Evolutionary conservation across 2,797 vertebrate species (phyloP).

Genomic region (Etheostoma nigrum): DNA sequence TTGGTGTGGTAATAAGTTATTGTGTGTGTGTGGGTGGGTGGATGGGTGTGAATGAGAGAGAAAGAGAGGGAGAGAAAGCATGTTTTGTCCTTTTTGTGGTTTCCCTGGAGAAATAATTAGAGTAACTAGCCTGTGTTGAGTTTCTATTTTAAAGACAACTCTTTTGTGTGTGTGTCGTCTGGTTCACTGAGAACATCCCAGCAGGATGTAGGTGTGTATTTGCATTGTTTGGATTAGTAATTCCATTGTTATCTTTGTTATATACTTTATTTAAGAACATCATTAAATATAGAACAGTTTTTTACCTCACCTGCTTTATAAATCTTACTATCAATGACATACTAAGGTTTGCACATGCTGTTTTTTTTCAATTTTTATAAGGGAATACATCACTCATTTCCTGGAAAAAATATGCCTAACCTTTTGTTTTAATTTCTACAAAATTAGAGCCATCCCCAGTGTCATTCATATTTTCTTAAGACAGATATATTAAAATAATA

Average conservation of each 20-base stretch:
- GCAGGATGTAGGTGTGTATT: slow-evolving; percentile 28
- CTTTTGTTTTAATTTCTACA: background rate
- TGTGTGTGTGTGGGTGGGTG: slow-evolving; percentile 14
- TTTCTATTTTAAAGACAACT: slow-evolving; percentile 51
- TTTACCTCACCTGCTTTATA: slow-evolving; percentile 7
- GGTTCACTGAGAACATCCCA: slow-evolving; percentile 5
- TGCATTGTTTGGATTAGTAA: slow-evolving; percentile 19
- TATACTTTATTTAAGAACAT: slow-evolving; percentile 13
- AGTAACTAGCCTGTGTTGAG: slow-evolving; percentile 52
- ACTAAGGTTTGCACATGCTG: background rate
- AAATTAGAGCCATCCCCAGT: background rate
- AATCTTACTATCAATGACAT: background rate
- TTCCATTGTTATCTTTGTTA: slow-evolving; percentile 24
- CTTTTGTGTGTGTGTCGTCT: background rate
- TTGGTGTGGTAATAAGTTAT: slow-evolving; percentile 17
- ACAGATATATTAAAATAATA: background rate
- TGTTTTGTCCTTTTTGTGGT: slow-evolving; percentile 22
- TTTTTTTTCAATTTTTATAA: background rate
- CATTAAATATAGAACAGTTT: background rate
- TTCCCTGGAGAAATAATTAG: slow-evolving; percentile 66
- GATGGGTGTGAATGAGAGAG: slow-evolving; percentile 2
- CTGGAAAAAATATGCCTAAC: background rate
- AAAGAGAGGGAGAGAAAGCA: background rate
- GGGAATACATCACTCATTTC: background rate
- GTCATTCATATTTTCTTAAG: background rate